Evolutionary conservation across 2,797 vertebrate species (phyloP).

Genomic region (Hypotaenidia okinawae): DNA sequence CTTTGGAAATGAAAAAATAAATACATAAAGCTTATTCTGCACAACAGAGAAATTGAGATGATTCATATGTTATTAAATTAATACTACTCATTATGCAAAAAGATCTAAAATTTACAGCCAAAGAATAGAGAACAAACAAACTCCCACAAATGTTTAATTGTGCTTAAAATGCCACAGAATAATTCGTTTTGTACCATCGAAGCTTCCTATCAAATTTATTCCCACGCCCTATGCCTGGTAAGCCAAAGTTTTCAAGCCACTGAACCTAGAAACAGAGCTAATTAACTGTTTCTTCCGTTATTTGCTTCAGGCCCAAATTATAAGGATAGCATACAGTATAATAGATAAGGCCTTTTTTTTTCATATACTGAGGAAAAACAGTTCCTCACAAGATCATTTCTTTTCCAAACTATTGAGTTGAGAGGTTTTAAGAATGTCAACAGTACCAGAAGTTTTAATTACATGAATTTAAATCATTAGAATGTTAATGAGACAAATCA

Average conservation of each 20-base stretch:
- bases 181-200: conserved; percentile 52
- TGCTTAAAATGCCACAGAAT: conserved; percentile 59
- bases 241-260: conserved; percentile 49
- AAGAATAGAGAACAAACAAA: conserved; percentile 56
- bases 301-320: neutral
- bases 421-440: conserved; percentile 15
- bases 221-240: neutral
- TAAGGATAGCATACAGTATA: neutral
- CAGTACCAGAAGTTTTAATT: neutral
- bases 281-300: conserved; percentile 52
- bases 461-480: neutral
- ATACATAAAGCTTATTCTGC: neutral
- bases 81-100: conserved; percentile 48
- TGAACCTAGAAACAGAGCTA: conserved; percentile 54
- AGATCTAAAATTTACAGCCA: conserved; percentile 57
- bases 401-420: neutral
- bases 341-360: neutral
- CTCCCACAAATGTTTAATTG: conserved; percentile 65
- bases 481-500: neutral
- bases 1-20: neutral
- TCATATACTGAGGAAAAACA: neutral
- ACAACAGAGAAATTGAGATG: conserved; percentile 23
- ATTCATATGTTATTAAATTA: conserved; percentile 59
- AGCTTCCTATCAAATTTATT: conserved; percentile 60
- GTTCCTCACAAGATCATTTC: neutral